phyloP scores from a whole-genome alignment of 2,888 invertebrate species.

The Plebejus anna region DNA sequence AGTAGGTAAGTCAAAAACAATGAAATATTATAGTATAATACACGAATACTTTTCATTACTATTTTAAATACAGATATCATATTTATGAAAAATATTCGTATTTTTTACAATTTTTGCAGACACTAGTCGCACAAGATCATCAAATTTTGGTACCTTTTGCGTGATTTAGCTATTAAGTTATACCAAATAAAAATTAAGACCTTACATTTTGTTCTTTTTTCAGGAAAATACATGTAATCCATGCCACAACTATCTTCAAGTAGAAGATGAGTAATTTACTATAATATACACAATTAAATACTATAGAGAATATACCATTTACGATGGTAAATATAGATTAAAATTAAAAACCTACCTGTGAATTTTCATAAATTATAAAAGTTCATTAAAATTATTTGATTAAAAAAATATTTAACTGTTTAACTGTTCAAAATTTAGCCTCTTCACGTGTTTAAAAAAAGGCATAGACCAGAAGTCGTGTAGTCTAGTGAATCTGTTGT shows the following conservation, averaged over 20 bases:
- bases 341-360: background rate
- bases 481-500: background rate
- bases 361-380: background rate
- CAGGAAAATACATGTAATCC: slow-evolving; percentile 73
- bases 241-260: slow-evolving; percentile 47
- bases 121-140: background rate
- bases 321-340: background rate
- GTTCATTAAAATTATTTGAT: background rate
- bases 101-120: background rate
- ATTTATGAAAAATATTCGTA: background rate
- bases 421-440: background rate
- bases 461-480: background rate
- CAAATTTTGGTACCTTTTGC: background rate
- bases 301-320: background rate
- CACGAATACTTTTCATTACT: background rate
- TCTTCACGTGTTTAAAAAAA: background rate
- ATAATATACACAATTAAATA: slow-evolving; percentile 19
- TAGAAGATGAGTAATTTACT: slow-evolving; percentile 28
- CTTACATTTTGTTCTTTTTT: slow-evolving; percentile 41
- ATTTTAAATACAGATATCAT: background rate
- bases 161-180: background rate
- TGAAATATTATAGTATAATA: background rate
- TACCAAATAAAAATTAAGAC: background rate
- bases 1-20: slow-evolving; percentile 8
- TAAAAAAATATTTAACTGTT: background rate